Evolutionary conservation across 1,140 invertebrate genomes (phyloP).

Genomic region (Kradibia gibbosae): DNA sequence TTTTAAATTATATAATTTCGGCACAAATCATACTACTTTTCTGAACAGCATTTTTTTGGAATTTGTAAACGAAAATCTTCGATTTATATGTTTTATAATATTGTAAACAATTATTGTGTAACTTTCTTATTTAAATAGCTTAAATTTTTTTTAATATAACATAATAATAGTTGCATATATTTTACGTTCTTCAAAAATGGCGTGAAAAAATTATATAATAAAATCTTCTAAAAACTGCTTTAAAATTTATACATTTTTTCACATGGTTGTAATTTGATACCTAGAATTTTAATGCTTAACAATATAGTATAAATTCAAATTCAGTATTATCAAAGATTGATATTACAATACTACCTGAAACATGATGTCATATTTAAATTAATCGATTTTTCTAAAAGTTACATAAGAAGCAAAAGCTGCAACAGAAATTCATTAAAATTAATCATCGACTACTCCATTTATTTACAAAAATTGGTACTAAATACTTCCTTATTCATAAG

Average conservation of each 20-base stretch:
- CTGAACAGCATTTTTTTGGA: too few species aligned
- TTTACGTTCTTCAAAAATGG: too few species aligned
- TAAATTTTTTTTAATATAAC: too few species aligned
- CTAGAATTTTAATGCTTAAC: not conserved
- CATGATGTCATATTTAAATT: constrained; percentile 5
- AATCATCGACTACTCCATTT: not conserved
- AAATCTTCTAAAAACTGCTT: too few species aligned
- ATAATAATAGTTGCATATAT: too few species aligned
- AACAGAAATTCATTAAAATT: not conserved
- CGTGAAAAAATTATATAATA: too few species aligned
- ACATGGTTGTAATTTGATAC: not conserved
- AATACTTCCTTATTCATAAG: not conserved
- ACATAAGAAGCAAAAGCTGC: not conserved
- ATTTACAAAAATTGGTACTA: not conserved
- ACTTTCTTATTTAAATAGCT: too few species aligned
- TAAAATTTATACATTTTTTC: not conserved
- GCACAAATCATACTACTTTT: too few species aligned
- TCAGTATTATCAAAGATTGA: not conserved
- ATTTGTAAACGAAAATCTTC: too few species aligned
- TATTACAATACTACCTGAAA: constrained; percentile 12
- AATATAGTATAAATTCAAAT: not conserved
- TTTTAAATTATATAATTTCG: too few species aligned
- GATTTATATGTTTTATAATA: too few species aligned
- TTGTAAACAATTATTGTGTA: too few species aligned
- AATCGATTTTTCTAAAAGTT: constrained; percentile 12